Percentiles rank a stretch among this genome's conserved stretches.
Evolutionary conservation across 2,888 invertebrate genomes (phyloP).

Genomic region (Leptopilina drosophilae): DNA sequence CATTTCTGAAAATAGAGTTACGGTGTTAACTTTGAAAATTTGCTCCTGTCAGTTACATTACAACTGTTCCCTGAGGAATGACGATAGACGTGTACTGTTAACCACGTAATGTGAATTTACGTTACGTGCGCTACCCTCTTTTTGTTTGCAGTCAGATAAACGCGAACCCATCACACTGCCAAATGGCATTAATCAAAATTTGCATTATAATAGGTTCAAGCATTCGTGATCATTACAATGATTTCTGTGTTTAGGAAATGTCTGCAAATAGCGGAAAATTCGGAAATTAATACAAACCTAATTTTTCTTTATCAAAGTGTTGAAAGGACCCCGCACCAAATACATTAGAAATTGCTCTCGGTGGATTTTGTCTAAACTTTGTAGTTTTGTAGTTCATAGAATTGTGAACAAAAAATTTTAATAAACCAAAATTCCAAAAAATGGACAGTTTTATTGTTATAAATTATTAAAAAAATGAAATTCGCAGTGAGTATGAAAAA

Average conservation of each 20-base stretch:
- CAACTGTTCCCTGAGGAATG: slow-evolving; percentile 35
- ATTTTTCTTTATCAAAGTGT: too few relatives aligned
- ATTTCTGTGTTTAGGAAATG: slow-evolving; percentile 1
- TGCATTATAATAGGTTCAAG: slow-evolving; percentile 25
- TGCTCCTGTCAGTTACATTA: slow-evolving; percentile 18
- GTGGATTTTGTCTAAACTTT: too few relatives aligned
- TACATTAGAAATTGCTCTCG: too few relatives aligned
- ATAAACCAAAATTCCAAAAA: too few relatives aligned
- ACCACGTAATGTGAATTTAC: slow-evolving; percentile 16
- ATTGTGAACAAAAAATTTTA: too few relatives aligned
- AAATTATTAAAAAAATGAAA: too few relatives aligned
- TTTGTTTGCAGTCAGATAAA: slow-evolving; percentile 34
- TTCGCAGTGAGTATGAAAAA: too few relatives aligned
- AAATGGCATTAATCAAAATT: slow-evolving; percentile 14
- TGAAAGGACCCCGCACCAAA: too few relatives aligned
- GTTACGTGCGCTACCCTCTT: background rate
- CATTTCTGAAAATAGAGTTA: slow-evolving; percentile 18
- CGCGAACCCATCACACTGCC: slow-evolving; percentile 6
- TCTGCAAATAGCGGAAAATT: background rate
- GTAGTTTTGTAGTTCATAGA: too few relatives aligned
- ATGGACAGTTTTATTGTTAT: too few relatives aligned
- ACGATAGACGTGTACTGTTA: slow-evolving; percentile 18
- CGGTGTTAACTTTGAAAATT: slow-evolving; percentile 24
- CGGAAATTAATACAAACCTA: background rate
- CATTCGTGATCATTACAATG: slow-evolving; percentile 7